Percentiles rank a stretch among this genome's conserved stretches.
phyloP scores from a whole-genome alignment of 2,888 invertebrate genomes.

The Rhodophaea formosa region DNA sequence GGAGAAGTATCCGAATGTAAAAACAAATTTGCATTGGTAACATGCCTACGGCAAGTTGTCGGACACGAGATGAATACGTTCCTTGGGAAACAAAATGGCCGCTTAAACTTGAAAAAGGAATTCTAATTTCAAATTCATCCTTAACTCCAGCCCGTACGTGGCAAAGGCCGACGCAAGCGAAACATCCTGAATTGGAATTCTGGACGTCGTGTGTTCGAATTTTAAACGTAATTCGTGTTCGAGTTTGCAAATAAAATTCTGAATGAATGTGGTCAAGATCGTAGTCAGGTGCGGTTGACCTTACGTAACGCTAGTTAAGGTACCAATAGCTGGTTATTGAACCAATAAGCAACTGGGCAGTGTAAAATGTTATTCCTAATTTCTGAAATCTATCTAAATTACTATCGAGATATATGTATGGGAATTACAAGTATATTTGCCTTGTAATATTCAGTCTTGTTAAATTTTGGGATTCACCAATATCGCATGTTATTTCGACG shows the following conservation, averaged over 20 bases:
- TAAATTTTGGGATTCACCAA: no score
- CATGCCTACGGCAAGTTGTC: background rate
- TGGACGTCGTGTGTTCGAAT: slow-evolving; percentile 60
- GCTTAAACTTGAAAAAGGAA: slow-evolving; percentile 29
- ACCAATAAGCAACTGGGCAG: background rate
- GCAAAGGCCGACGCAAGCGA: slow-evolving; percentile 53
- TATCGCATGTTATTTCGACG: no score
- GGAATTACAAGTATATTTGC: no score
- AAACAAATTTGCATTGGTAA: no score
- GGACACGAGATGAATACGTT: background rate
- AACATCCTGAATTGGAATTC: slow-evolving; percentile 73
- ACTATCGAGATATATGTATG: no score
- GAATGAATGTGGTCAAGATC: slow-evolving; percentile 44
- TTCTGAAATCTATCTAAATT: no score
- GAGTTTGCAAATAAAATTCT: slow-evolving; percentile 60
- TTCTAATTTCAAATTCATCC: slow-evolving; percentile 70
- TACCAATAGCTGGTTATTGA: slow-evolving; percentile 5
- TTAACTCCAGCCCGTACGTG: slow-evolving; percentile 58
- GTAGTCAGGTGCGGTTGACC: background rate
- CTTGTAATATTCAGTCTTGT: no score
- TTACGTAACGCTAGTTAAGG: slow-evolving; percentile 1
- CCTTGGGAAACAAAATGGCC: background rate
- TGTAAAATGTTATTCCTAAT: slow-evolving; percentile 11
- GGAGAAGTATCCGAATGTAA: no score
- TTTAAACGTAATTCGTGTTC: slow-evolving; percentile 57